These are phyloP conservation scores for Drosophila suboccidentalis DNA, from an alignment of 2,888 invertebrate species.

Conservation along the genomic window DNA sequence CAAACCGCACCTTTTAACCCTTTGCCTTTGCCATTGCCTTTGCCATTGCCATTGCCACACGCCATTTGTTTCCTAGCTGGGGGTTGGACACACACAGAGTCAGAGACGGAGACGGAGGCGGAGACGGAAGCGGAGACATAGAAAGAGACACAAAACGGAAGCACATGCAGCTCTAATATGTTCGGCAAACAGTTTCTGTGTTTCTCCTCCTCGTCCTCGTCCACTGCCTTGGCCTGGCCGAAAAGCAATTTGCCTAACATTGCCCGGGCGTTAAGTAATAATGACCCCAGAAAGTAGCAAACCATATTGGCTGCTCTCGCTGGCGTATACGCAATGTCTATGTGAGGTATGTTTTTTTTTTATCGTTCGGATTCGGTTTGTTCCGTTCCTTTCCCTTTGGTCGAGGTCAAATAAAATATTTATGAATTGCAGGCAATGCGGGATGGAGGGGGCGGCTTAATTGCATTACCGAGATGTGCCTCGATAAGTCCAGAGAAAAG, in stretches of 20 bases:
- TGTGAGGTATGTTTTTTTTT: constrained; percentile 18
- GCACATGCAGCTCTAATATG: constrained; percentile 70
- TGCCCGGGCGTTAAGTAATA: constrained; percentile 74
- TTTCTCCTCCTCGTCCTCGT: neutral
- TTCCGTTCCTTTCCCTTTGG: constrained; percentile 11
- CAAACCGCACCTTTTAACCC: constrained; percentile 81
- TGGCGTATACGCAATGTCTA: constrained; percentile 71
- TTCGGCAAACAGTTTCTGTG: constrained; percentile 47
- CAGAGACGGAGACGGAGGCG: neutral
- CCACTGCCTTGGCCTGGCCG: constrained; percentile 19
- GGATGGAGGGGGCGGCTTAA: constrained; percentile 61
- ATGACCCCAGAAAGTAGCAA: constrained; percentile 65
- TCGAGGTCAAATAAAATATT: constrained; percentile 77
- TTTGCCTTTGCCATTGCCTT: constrained; percentile 43
- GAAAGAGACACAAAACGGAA: constrained; percentile 50
- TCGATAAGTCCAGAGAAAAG: constrained; percentile 63
- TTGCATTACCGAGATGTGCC: constrained; percentile 72
- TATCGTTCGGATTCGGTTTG: constrained; percentile 23
- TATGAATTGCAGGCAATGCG: constrained; percentile 71
- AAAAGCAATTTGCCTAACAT: constrained; percentile 78
- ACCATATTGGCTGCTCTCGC: constrained; percentile 60
- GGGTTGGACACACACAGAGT: constrained; percentile 38
- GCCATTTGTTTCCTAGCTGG: constrained; percentile 56
- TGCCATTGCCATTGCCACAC: constrained; percentile 41
- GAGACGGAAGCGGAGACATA: constrained; percentile 2